phyloP scores from a whole-genome alignment of 2,113 vertebrate species.

The Chaetorhynchus papuensis region DNA sequence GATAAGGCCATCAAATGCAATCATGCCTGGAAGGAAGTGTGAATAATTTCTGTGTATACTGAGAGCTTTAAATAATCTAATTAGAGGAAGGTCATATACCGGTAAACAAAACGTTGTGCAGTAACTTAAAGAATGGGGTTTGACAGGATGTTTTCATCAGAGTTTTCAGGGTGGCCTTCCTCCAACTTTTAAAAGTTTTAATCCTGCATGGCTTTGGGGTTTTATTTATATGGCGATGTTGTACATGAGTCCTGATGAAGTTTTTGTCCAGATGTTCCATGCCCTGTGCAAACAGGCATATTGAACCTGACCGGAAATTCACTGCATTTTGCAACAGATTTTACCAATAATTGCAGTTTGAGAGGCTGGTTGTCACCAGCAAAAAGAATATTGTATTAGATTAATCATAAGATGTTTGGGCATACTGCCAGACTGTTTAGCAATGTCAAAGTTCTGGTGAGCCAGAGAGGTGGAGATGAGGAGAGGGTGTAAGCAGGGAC shows the following conservation, averaged over 20 bases:
- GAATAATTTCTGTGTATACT: neutral
- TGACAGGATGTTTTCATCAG: neutral
- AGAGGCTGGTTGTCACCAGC: neutral
- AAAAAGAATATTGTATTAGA: neutral
- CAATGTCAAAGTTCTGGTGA: neutral
- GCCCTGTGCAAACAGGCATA: neutral
- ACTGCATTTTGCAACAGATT: neutral
- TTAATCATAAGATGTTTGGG: neutral
- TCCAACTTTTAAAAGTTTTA: neutral
- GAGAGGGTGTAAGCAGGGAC: fast-evolving
- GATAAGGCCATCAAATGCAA: neutral
- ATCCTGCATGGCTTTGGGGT: neutral
- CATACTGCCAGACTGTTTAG: neutral
- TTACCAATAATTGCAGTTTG: neutral
- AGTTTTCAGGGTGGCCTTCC: neutral
- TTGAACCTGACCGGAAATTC: neutral
- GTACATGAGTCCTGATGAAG: neutral
- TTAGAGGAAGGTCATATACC: neutral
- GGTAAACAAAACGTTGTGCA: neutral
- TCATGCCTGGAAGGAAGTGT: neutral
- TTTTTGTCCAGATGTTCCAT: neutral
- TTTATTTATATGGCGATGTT: neutral
- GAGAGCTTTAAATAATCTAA: conserved; percentile 7
- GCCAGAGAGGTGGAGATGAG: neutral
- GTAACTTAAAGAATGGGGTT: neutral